Conservation (phyloP, 2,888 invertebrate genomes). For the Nematopogon swammerdamellus region DNA sequence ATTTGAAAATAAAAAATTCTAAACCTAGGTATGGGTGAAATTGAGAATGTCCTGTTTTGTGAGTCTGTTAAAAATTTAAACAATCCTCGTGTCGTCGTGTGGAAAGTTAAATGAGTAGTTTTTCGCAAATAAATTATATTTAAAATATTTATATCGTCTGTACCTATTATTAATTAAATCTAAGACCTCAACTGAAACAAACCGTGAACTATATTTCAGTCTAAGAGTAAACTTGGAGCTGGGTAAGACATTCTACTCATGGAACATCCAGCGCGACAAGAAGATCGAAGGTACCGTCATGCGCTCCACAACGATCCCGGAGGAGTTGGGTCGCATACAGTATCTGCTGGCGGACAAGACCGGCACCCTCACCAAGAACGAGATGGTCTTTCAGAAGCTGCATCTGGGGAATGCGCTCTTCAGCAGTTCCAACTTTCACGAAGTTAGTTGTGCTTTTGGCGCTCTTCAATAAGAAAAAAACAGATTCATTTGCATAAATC, state of each 20-base stretch:
- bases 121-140: no score
- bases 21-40: no score
- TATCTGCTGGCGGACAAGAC: slow-evolving; percentile 98
- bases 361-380: slow-evolving; percentile 97
- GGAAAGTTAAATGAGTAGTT: no score
- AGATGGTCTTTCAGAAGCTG: slow-evolving; percentile 96
- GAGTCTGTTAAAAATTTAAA: no score
- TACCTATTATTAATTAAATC: no score
- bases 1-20: no score
- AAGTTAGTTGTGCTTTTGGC: slow-evolving; percentile 56
- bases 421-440: slow-evolving; percentile 81
- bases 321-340: slow-evolving; percentile 94
- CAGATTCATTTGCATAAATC: no score
- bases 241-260: slow-evolving; percentile 97
- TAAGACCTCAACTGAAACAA: no score
- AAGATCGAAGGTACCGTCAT: slow-evolving; percentile 93
- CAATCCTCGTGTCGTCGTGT: no score
- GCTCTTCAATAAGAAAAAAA: no score
- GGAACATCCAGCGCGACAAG: slow-evolving; percentile 92
- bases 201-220: slow-evolving; percentile 59
- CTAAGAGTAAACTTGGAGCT: slow-evolving; percentile 97
- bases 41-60: no score
- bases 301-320: slow-evolving; percentile 96
- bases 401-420: slow-evolving; percentile 93
- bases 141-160: no score